Conservation (phyloP, 2,797 vertebrate genomes). For the Urosaurus nigricauda region DNA sequence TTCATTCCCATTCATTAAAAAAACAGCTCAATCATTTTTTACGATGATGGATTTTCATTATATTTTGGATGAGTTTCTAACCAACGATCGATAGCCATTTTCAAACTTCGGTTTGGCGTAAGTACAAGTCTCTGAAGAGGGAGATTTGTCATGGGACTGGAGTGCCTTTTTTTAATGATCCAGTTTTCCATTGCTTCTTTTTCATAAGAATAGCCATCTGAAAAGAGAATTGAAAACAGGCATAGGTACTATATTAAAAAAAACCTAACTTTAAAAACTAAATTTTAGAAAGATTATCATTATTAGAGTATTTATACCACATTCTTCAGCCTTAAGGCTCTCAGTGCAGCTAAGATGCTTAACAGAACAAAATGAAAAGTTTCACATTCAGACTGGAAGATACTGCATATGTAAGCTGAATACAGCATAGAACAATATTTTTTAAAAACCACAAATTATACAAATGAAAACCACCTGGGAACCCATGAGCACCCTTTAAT, state of each 20-base stretch:
- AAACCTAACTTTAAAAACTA: fast-evolving
- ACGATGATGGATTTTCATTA: background rate
- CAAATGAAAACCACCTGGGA: background rate
- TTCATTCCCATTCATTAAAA: background rate
- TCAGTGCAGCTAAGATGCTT: too few species aligned
- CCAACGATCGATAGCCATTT: constrained; percentile 89
- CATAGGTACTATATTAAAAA: background rate
- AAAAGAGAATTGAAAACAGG: constrained; percentile 47
- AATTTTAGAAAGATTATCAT: background rate
- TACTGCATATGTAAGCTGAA: background rate
- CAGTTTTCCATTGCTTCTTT: constrained; percentile 88
- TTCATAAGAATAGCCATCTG: constrained; percentile 94
- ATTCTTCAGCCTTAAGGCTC: too few species aligned
- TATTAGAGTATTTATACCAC: too few species aligned
- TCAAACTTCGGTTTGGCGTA: constrained; percentile 88
- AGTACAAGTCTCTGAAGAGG: constrained; percentile 82
- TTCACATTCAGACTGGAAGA: background rate
- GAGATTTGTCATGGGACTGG: constrained; percentile 93
- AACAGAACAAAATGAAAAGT: background rate
- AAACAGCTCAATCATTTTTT: background rate
- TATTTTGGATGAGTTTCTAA: constrained; percentile 74
- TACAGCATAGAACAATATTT: too few species aligned
- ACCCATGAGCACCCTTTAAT: background rate
- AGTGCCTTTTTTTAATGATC: constrained; percentile 85
- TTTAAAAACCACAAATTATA: too few species aligned